Evolutionary conservation across 2,888 invertebrate genomes (phyloP).

Genomic region (Nomada hirtipes): DNA sequence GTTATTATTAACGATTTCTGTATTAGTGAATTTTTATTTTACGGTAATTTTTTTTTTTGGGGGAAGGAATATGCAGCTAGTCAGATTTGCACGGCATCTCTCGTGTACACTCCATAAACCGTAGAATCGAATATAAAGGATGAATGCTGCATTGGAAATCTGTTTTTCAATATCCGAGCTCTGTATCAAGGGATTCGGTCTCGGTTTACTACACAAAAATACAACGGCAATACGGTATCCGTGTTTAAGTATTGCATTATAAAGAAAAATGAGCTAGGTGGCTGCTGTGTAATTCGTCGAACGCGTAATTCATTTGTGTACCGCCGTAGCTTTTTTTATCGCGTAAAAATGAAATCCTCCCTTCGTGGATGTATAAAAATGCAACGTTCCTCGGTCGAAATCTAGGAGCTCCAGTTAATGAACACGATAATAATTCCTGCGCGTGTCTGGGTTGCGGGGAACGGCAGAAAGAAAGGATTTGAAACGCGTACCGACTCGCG

Average conservation of each 20-base stretch:
- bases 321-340: background rate
- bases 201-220: background rate
- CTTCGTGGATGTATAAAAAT: slow-evolving; percentile 1
- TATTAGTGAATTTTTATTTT: no score
- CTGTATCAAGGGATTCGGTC: background rate
- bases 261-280: no score
- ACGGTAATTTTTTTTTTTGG: no score
- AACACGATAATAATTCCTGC: slow-evolving; percentile 37
- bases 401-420: slow-evolving; percentile 38
- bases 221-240: background rate
- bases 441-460: slow-evolving; percentile 2
- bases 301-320: slow-evolving; percentile 7
- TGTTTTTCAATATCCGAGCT: background rate
- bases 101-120: no score
- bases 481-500: background rate
- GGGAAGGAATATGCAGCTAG: no score
- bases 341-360: background rate
- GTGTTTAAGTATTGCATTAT: background rate
- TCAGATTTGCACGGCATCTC: no score
- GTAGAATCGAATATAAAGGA: no score
- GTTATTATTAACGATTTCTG: no score
- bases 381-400: slow-evolving; percentile 3
- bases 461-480: slow-evolving; percentile 8
- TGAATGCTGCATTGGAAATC: no score
- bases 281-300: background rate